Base-by-base conservation (phyloP, 1,140 invertebrate genomes). In the Nasonia giraulti region DNA sequence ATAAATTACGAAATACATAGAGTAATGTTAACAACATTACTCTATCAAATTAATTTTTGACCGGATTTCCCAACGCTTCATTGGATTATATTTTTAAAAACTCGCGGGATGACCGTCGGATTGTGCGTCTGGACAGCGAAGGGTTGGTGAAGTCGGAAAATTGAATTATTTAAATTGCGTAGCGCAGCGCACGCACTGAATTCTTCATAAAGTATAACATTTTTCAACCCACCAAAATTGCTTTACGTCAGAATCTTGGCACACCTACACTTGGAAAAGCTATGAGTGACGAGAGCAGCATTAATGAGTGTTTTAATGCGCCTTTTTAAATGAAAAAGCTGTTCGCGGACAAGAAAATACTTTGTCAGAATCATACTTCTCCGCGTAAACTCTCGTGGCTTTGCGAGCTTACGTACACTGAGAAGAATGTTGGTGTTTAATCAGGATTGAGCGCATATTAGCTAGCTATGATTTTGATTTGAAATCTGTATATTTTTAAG, bases 111-210 rank as follows among this genome's bases (percentile, higher is more conserved):
- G 27, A 17, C 0, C 76, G 27, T n/a, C 33, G 78, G 2, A 14
- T 40, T 80, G 37, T 33, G 20, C 55, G 55, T 69, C n/a, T n/a
- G 47, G 7, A 66, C 76, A 27, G 14, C 5, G 55, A 62, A 27
- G 40, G 50, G n/a, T 78, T 66, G 50, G 78, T 23, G 6, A 40
- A 69, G 55, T 40, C 62, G 27, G 20, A 80, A 69, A 80, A 80
- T 80, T 80, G 78, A 69, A 80, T 80, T 68, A 80, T 69, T 80
- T 80, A 69, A 40, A 69, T 80, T 44, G 78, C n/a, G 69, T 69
- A 20, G 33, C 55, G 62, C 78, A 11, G 17, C 62, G n/a, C 55
- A 44, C 62, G 62, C 62, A 23, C 62, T 27, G 76, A 78, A 78
- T 78, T 50, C 50, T 78, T 66, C 62, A 78, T 78, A 37, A 37